These are phyloP conservation scores for Auanema sp. DNA, from an alignment of 2,888 invertebrate species.

Conservation along the genomic window DNA sequence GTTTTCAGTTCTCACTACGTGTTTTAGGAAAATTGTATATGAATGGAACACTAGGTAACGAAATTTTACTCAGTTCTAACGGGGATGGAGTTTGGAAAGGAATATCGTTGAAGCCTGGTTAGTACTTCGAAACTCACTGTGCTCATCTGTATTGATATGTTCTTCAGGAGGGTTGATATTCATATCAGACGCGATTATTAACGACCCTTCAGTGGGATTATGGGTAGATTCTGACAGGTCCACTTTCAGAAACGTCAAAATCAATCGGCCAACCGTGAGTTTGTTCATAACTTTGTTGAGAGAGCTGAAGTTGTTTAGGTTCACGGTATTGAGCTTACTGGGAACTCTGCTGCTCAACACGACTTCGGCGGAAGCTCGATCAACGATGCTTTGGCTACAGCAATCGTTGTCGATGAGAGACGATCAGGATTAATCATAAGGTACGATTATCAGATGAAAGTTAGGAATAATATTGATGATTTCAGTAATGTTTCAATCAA, in stretches of 20 bases:
- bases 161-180: conserved; percentile 26
- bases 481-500: conserved; percentile 21
- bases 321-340: conserved; percentile 36
- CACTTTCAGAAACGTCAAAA: conserved; percentile 22
- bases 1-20: neutral
- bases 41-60: conserved; percentile 28
- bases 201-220: conserved; percentile 36
- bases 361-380: conserved; percentile 37
- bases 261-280: conserved; percentile 12
- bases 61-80: conserved; percentile 23
- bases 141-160: neutral
- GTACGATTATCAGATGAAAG: neutral
- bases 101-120: conserved; percentile 18
- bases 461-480: neutral
- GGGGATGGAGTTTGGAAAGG: conserved; percentile 33
- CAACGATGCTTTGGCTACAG: conserved; percentile 29
- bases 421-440: conserved; percentile 28
- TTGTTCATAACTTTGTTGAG: neutral
- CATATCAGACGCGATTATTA: conserved; percentile 19
- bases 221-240: conserved; percentile 36
- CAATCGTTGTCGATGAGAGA: conserved; percentile 38
- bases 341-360: conserved; percentile 30
- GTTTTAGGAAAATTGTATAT: conserved; percentile 18
- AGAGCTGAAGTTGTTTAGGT: conserved; percentile 10
- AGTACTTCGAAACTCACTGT: neutral